Percentiles rank a stretch among this genome's conserved stretches.
phyloP scores from a whole-genome alignment of 2,113 vertebrate genomes.

The Anhinga anhinga region DNA sequence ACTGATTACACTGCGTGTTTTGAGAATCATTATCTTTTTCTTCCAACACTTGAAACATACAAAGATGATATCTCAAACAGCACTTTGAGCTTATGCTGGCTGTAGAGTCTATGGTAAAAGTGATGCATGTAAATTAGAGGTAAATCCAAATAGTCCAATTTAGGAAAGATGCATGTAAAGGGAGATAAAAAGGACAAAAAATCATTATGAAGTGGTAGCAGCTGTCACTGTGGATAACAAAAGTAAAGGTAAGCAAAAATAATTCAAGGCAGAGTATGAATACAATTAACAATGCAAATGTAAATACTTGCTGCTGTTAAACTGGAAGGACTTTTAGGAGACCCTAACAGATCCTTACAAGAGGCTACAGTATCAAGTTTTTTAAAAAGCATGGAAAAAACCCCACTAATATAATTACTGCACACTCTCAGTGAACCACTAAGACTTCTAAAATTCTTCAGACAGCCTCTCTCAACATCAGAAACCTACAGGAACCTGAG shows the following conservation, averaged over 20 bases:
- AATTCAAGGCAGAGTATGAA: background rate
- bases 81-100: background rate
- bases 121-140: background rate
- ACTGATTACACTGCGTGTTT: background rate
- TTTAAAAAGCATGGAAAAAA: background rate
- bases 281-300: background rate
- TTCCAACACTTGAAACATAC: background rate
- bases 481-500: background rate
- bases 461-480: background rate
- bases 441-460: background rate
- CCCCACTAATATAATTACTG: background rate
- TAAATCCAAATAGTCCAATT: background rate
- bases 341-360: background rate
- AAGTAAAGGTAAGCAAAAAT: background rate
- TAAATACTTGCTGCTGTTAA: background rate
- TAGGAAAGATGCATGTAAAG: background rate
- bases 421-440: background rate
- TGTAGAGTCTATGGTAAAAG: background rate
- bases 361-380: background rate
- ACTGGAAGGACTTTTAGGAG: background rate
- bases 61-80: background rate
- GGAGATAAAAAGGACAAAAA: background rate
- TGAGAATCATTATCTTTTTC: background rate
- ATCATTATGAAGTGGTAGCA: background rate
- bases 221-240: background rate